Evolutionary conservation across 2,797 vertebrate species (phyloP).

Genomic region (Yasuhikotakia modesta): DNA sequence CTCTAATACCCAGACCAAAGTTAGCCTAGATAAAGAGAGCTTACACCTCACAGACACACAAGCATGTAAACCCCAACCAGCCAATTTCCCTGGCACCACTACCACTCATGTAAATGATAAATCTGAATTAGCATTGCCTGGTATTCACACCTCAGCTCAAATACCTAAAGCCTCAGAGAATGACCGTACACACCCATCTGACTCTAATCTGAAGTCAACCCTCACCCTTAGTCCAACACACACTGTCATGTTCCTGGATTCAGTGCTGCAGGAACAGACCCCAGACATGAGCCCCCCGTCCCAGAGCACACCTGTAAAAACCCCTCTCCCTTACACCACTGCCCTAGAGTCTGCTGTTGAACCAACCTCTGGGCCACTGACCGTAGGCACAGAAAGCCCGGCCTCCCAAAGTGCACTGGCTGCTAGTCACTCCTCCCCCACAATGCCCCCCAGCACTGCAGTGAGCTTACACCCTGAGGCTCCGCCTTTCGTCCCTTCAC

Average conservation of each 20-base stretch:
- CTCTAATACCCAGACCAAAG: background rate
- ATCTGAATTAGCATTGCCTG: conserved; percentile 20
- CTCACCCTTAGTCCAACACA: conserved; percentile 69
- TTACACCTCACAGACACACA: conserved; percentile 22
- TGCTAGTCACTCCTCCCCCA: conserved; percentile 40
- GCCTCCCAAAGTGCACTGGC: conserved; percentile 58
- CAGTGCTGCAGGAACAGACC: conserved; percentile 71
- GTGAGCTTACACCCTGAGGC: conserved; percentile 68
- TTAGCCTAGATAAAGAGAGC: conserved; percentile 29
- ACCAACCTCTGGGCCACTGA: conserved; percentile 67
- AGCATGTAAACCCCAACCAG: conserved; percentile 11
- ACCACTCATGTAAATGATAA: conserved; percentile 16
- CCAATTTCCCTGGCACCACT: conserved; percentile 23
- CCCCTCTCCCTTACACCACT: conserved; percentile 30
- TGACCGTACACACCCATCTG: conserved; percentile 49
- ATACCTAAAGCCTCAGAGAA: conserved; percentile 51
- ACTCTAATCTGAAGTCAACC: conserved; percentile 15
- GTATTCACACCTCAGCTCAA: conserved; percentile 17
- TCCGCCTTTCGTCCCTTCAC: conserved; percentile 73
- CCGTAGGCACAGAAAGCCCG: conserved; percentile 60
- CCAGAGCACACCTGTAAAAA: conserved; percentile 42
- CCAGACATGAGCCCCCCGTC: conserved; percentile 43
- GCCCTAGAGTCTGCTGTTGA: conserved; percentile 59
- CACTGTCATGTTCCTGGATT: conserved; percentile 77
- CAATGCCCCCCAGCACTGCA: conserved; percentile 53